A percentile compares a stretch with the other conserved stretches of the same genome.
phyloP scores from a whole-genome alignment of 1,140 invertebrate species.

The Anthonomus grandis region DNA sequence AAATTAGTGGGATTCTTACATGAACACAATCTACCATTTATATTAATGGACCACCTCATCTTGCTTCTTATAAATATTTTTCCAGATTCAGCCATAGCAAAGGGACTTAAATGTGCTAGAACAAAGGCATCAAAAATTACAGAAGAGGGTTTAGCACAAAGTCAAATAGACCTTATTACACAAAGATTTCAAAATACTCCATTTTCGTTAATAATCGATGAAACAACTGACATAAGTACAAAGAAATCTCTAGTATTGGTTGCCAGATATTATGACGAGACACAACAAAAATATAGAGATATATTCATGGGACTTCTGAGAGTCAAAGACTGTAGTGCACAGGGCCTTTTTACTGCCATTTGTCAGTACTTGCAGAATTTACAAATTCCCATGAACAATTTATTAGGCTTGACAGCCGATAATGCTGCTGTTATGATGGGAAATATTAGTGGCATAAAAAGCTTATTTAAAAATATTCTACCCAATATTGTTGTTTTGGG shows the following conservation, averaged over 20 bases:
- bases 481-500: too few species aligned
- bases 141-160: too few species aligned
- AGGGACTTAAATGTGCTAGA: too few species aligned
- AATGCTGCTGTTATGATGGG: slow-evolving; percentile 13
- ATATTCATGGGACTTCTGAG: slow-evolving; percentile 3
- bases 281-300: slow-evolving; percentile 7
- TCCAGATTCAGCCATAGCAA: too few species aligned
- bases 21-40: too few species aligned
- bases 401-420: slow-evolving; percentile 3
- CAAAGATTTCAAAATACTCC: too few species aligned
- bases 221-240: slow-evolving; percentile 11
- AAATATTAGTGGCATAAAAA: neutral
- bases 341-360: neutral
- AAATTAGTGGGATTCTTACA: too few species aligned
- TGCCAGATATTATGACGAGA: slow-evolving; percentile 4
- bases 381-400: neutral
- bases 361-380: neutral
- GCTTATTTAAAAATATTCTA: too few species aligned
- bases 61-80: too few species aligned
- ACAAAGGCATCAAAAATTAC: too few species aligned
- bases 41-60: too few species aligned
- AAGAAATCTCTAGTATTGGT: slow-evolving; percentile 8
- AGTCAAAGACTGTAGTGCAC: neutral
- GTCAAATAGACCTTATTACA: too few species aligned
- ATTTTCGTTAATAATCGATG: slow-evolving; percentile 14